Evolutionary conservation across 1,140 invertebrate genomes (phyloP), one percentile per base, ranked within the genome.

Genomic region (Tenebrio molitor): DNA sequence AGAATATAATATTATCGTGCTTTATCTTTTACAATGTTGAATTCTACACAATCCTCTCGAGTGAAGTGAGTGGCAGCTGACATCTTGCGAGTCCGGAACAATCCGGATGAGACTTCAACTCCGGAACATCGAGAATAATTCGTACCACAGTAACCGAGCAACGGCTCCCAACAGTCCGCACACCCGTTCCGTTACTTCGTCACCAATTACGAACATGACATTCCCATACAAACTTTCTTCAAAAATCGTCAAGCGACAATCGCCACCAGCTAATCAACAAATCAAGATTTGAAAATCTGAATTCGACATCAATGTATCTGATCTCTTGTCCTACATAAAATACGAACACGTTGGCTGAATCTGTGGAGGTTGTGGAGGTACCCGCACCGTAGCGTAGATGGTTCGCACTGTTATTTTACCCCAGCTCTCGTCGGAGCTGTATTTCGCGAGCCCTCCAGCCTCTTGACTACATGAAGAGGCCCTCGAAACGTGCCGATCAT

Each of bases 401-500:
- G 50, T 58, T 12, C 19, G 23, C 46, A 74, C 65, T 74, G 63
- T 74, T 74, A 74, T 74, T 74, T 74, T 74, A 74, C 65, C 58
- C 72, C 65, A 63, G 44, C 72, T 64, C 50, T 65, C 50, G 29
- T 58, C 50, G 8, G 8, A 25, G 21, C 23, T 33, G 67, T 62
- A 66, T 73, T 75, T 77, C 62, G 71, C 73, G 74, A 75, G 74
- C 74, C 68, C 76, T 77, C 19, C 44, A 77, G 36, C 15, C 69
- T 71, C 76, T 77, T 75, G 76, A 77, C 76, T 77, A 73, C 74
- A 77, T 77, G 76, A 77, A 77, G 76, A 67, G 71, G 42, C 74
- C 50, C 74, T 77, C 39, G 70, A 77, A 77, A 77, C 76, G 76
- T 77, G 76, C 74, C 76, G 74, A 77, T 77, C 76, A 75, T 77